phyloP scores from a whole-genome alignment of 2,797 vertebrate species.

The Pipistrellus pygmaeus region DNA sequence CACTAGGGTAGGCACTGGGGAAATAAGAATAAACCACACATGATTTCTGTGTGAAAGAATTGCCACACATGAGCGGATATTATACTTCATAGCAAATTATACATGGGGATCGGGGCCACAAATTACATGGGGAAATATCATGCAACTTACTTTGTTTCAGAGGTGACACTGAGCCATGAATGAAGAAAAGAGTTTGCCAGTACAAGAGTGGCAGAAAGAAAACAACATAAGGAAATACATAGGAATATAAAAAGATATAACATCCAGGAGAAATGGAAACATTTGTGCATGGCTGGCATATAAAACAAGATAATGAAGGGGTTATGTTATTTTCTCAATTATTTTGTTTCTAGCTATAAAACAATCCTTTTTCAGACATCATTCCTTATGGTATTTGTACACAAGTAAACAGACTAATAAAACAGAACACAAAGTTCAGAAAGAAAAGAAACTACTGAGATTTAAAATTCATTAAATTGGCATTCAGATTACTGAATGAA shows the following conservation, averaged over 20 bases:
- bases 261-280: slow-evolving; percentile 2
- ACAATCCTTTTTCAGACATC: slow-evolving; percentile 45
- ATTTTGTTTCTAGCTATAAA: slow-evolving; percentile 7
- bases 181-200: background rate
- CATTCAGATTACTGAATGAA: background rate
- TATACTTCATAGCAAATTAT: background rate
- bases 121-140: background rate
- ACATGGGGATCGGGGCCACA: background rate
- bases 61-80: background rate
- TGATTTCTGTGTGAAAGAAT: background rate
- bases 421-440: background rate
- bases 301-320: background rate
- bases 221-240: background rate
- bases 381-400: background rate
- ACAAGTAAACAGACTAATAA: background rate
- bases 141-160: background rate
- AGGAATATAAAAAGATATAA: background rate
- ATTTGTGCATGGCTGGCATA: background rate
- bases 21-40: background rate
- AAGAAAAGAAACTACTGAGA: background rate
- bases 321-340: slow-evolving; percentile 5
- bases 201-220: background rate
- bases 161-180: background rate
- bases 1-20: background rate
- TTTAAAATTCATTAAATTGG: background rate